phyloP scores from a whole-genome alignment of 2,113 vertebrate species.

The Atrichornis clamosus region DNA sequence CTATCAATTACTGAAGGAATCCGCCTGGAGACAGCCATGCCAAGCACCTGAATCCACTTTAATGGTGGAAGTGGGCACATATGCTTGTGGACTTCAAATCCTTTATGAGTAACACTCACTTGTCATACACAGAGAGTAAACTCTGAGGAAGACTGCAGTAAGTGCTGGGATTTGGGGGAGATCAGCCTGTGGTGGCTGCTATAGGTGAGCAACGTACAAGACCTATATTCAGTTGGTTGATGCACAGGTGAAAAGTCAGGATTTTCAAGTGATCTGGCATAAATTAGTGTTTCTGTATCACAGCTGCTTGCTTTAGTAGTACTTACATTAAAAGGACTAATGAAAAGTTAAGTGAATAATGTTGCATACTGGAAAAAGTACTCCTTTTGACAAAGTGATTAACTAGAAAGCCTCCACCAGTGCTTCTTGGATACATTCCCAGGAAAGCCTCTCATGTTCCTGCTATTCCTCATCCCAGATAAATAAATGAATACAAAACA shows the following conservation, averaged over 20 bases:
- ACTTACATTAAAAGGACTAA: neutral
- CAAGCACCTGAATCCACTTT: constrained; percentile 71
- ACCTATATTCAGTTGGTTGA: neutral
- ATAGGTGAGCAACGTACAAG: neutral
- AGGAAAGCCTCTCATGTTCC: neutral
- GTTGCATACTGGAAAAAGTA: neutral
- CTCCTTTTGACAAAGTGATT: constrained; percentile 26
- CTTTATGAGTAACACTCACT: constrained; percentile 63
- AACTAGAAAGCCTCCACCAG: neutral
- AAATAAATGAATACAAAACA: neutral
- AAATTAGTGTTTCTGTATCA: neutral
- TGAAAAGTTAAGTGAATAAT: constrained; percentile 41
- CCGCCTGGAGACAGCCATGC: constrained; percentile 45
- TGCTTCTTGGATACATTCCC: neutral
- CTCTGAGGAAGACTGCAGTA: neutral
- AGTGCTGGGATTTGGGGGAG: neutral
- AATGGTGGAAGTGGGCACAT: constrained; percentile 52
- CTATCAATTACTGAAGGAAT: constrained; percentile 47
- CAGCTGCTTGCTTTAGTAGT: constrained; percentile 8
- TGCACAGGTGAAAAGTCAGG: neutral
- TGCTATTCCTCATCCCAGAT: neutral
- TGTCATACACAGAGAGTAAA: constrained; percentile 39
- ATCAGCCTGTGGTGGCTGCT: neutral
- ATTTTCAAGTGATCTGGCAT: neutral
- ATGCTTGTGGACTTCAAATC: constrained; percentile 44